Percentiles rank a stretch among this genome's conserved stretches.
Conservation (phyloP, 1,140 invertebrate species). For the Drosophila ironensis region DNA sequence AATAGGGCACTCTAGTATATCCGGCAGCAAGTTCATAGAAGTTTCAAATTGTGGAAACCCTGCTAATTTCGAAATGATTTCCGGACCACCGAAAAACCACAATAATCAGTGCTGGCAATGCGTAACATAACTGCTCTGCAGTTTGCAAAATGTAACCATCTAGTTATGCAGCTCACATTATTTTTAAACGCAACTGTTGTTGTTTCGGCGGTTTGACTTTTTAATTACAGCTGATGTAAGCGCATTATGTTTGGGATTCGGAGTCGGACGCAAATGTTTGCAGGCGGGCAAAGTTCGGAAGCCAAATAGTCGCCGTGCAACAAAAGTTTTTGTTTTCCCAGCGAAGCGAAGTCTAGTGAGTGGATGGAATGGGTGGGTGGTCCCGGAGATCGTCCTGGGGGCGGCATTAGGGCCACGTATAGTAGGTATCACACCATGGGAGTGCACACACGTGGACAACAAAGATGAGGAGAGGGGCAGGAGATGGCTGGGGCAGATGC, state of each 20-base stretch:
- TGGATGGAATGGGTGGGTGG: background rate
- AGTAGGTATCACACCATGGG: slow-evolving; percentile 18
- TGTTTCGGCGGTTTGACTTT: slow-evolving; percentile 35
- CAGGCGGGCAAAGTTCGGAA: slow-evolving; percentile 22
- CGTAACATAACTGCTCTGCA: background rate
- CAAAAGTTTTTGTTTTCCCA: slow-evolving; percentile 34
- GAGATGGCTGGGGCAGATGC: background rate
- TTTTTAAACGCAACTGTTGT: slow-evolving; percentile 10
- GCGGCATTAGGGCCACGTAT: slow-evolving; percentile 42
- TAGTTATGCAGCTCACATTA: slow-evolving; percentile 17
- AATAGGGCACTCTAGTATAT: too few species aligned
- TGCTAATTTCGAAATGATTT: too few species aligned
- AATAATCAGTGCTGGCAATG: background rate
- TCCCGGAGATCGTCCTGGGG: background rate
- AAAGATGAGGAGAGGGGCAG: background rate
- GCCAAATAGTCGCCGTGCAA: slow-evolving; percentile 8
- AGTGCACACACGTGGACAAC: background rate
- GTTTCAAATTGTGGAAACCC: too few species aligned
- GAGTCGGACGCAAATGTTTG: background rate
- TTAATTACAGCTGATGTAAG: slow-evolving; percentile 31
- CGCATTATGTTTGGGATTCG: slow-evolving; percentile 11
- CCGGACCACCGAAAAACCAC: too few species aligned
- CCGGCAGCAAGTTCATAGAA: too few species aligned
- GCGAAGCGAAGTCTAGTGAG: background rate
- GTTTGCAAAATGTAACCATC: slow-evolving; percentile 18